Evolutionary conservation across 23 tunicate species (phyloP).

Genomic region (Styela plicata): DNA sequence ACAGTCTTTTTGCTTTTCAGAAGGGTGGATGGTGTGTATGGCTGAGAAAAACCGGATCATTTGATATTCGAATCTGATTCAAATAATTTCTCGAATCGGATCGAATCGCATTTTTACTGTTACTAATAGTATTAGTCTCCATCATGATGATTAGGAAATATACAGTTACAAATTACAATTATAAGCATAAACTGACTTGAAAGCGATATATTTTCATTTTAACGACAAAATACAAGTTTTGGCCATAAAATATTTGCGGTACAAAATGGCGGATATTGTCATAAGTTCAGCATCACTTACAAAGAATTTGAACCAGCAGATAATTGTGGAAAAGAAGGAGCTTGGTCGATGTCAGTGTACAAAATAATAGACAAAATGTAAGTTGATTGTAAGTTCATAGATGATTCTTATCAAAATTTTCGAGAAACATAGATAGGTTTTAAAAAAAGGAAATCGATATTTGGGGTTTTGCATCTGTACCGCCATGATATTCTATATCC

Average conservation of each 20-base stretch:
- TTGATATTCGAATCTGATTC: not conserved
- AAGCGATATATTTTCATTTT: no score
- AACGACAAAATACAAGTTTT: not conserved
- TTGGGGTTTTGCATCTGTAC: no score
- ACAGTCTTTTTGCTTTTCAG: not conserved
- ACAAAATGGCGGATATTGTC: constrained; percentile 6
- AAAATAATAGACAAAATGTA: not conserved
- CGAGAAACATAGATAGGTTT: no score
- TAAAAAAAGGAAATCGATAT: no score
- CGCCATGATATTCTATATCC: no score
- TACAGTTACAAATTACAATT: no score
- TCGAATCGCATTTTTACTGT: no score
- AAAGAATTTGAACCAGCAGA: not conserved
- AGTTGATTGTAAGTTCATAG: no score
- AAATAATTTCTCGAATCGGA: not conserved
- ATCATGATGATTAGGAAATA: no score
- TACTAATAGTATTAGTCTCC: no score
- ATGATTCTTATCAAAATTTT: no score
- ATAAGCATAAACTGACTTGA: no score
- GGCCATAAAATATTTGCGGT: constrained; percentile 1
- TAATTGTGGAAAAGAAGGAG: not conserved
- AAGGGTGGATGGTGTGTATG: not conserved
- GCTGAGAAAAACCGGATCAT: not conserved
- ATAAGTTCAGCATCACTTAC: not conserved
- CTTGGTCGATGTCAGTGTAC: not conserved